Base-by-base conservation (phyloP, 1,140 invertebrate species). In the Neodiprion pinetum region DNA sequence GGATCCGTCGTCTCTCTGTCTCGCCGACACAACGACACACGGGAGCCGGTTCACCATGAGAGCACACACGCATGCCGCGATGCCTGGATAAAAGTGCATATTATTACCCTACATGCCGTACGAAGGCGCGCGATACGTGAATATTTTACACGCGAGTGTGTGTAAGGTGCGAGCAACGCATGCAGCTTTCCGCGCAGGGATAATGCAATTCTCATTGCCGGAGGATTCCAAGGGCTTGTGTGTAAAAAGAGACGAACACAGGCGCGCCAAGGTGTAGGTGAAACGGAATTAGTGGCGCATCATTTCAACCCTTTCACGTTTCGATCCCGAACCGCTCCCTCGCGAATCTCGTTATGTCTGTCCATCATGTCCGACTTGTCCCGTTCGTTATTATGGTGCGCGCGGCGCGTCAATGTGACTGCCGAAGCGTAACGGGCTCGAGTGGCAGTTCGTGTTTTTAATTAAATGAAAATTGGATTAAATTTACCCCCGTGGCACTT, bases 351-450 rank as follows among this genome's bases (percentile, higher is more conserved):
- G 50, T 48, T 67, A 40, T 49, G 28, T 9, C 50, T 67, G 72
- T 73, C 68, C 17, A 73, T 67, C 17, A 73, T 67, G 72, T 73
- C 67, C 72, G 65, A 73, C 72, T 65, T 67, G 72, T 73, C 65
- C 40, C 40, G 61, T 65, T 48, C 72, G 61, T 67, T 67, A 17
- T 67, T 67, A 17, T 21, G 40, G 65, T 67, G 49, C 65, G 47
- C 66, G 72, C 11, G 53, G 28, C 28, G 28, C 53, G 53, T 61
- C 53, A 61, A 61, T 61, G 53, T 9, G 53, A 61, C 53, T 61
- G n/a, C 11, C 53, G 53, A 61, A 61, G 7, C 53, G 53, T 61
- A 17, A 8, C 53, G 53, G 53, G 53, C 53, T 61, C 53, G 53
- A 61, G 53, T 61, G n/a, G 53, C 53, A 61, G 53, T 61, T 61